Conservation (phyloP, 2,113 vertebrate genomes). For the Mastomys coucha region DNA sequence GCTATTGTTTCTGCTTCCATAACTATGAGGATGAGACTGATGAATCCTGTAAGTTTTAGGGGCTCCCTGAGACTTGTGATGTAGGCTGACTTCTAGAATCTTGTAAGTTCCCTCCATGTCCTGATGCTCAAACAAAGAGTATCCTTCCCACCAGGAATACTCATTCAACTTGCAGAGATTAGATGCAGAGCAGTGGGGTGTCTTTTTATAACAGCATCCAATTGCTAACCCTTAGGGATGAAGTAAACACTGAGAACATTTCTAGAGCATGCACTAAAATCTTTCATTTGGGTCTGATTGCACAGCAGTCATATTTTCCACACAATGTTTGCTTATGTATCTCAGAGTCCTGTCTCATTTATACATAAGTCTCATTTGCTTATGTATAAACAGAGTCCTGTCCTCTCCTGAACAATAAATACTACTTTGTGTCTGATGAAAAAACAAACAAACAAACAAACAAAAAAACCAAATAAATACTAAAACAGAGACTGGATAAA, state of each 20-base stretch:
- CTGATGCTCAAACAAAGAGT: neutral
- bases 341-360: neutral
- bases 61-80: neutral
- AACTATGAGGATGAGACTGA: neutral
- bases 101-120: neutral
- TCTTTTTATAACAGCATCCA: neutral
- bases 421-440: neutral
- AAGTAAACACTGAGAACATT: neutral
- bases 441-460: neutral
- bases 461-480: conserved; percentile 20
- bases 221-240: neutral
- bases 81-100: neutral
- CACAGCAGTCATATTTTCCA: neutral
- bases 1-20: neutral
- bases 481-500: conserved; percentile 16
- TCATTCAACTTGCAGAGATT: neutral
- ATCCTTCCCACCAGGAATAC: neutral
- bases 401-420: neutral
- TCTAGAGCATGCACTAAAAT: neutral
- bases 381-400: neutral
- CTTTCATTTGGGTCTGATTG: neutral
- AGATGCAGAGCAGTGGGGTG: neutral
- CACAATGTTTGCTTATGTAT: neutral
- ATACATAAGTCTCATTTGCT: no score
- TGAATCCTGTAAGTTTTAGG: neutral